These are phyloP conservation scores for Alligator sinensis DNA, from an alignment of 2,113 vertebrate genomes.

Conservation along the genomic window DNA sequence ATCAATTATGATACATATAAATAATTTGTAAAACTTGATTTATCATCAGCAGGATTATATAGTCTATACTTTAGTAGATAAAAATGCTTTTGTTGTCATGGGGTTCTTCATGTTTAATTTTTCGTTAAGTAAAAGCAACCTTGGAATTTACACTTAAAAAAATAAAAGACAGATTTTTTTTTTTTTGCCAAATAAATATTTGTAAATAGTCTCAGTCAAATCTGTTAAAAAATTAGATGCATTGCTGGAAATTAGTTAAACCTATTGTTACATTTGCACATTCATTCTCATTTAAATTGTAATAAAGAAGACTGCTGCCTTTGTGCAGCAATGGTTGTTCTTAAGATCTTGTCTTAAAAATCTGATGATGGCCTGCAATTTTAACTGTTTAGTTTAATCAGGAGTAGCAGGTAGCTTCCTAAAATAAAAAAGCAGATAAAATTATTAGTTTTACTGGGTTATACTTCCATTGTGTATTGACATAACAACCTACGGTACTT, in stretches of 20 bases:
- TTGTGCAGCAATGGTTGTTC: neutral
- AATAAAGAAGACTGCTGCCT: neutral
- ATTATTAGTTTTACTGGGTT: neutral
- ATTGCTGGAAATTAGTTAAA: neutral
- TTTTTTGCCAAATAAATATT: neutral
- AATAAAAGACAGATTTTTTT: too few species aligned
- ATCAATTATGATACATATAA: neutral
- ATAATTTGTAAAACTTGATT: neutral
- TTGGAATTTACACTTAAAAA: neutral
- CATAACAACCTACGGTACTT: neutral
- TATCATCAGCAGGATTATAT: neutral
- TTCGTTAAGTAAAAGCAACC: neutral
- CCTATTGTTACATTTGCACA: neutral
- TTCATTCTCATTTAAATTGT: neutral
- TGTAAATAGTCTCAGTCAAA: neutral
- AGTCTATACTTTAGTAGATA: neutral
- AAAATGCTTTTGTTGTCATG: neutral
- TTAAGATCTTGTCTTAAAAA: slow-evolving; percentile 50
- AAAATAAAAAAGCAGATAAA: neutral
- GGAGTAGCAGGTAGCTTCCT: neutral
- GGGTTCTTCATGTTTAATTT: neutral
- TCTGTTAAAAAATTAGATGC: neutral
- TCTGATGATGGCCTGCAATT: slow-evolving; percentile 9
- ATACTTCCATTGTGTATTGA: neutral
- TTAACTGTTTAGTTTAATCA: slow-evolving; percentile 27